Base-by-base conservation (phyloP, 2,888 invertebrate species). In the Trachelus stipa region DNA sequence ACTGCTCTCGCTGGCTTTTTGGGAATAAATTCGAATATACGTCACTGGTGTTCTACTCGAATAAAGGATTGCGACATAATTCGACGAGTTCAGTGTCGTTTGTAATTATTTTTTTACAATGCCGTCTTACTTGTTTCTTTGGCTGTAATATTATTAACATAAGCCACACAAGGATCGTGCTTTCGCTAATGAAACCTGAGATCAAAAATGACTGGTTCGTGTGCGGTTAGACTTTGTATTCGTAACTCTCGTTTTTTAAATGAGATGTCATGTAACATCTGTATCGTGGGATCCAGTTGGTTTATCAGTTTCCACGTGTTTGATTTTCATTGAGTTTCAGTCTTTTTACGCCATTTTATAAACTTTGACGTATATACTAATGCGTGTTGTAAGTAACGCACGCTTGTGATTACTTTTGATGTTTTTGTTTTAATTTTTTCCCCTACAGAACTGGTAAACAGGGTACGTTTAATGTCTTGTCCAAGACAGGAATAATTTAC, bases 401-500 rank as follows among this genome's bases (percentile, higher is more conserved):
- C 9, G 56, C 23, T 6, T 23, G 9, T 56, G 56, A 56, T 23
- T 56, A 15, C 23, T 23, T 56, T 23, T 56, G 56, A 23, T 23
- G 56, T 23, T 56, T 56, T 23, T 23, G 1, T 56, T 23, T 23
- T 2, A 9, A 34, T 40, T 56, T 56, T 56, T 3, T 23, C 23
- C 6, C 1, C 23, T 56, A 56, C 23, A 56, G 23, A 56, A 15
- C 37, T 31, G 40, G 23, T 69, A 76, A 80, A 79, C 80, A 75
- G 71, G 76, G n/a, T 73, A 77, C 79, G 83, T 79, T 82, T 75
- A 80, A 80, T 79, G 79, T 83, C 83, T 80, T 76, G 2, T 31
- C 34, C 77, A 34, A 77, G 79, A 80, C 79, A n/a, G 68, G 82
- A 82, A 83, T 83, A 81, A 83, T 83, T 83, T 82, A 83, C 76